Base-by-base conservation (phyloP, 2,888 invertebrate species). In the Lasioglossum lativentre region DNA sequence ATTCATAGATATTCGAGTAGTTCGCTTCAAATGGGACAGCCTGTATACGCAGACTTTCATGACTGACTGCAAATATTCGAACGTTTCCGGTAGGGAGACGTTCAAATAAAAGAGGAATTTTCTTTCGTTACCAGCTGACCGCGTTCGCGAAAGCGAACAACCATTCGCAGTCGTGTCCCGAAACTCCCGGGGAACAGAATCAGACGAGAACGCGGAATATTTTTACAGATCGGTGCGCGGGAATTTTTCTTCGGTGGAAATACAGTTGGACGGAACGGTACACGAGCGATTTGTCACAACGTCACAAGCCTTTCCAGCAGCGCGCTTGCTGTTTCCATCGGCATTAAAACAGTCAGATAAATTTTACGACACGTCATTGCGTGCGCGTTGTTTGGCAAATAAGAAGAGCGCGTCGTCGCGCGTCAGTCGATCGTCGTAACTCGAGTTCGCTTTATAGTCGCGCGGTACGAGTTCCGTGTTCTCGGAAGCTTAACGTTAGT, bases 381-480 rank as follows among this genome's bases (percentile, higher is more conserved):
- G 78, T 56, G 78, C 56, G 45, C 45, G 76, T 68, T 85, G 80
- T 81, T 80, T 75, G 78, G 78, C 75, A 85, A 80, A 86, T 68
- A 82, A 30, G 75, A 86, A 73, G 78, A 78, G 68, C 34, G 80
- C 34, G 85, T 45, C 27, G 85, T 30, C 71, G 75, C n/a, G n/a
- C n/a, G n/a, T n/a, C n/a, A n/a, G n/a, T 80, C 85, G 86, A 85
- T 86, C 75, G 77, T 80, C 86, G 85, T 86, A 85, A 80, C 85
- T 80, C 27, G 77, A 84, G 78, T 56, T 84, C 80, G 52, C 72
- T 85, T 85, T 78, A 85, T 68, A 47, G 85, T 72, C 47, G 27
- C 19, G 75, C 77, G 34, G 34, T 45, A n/a, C 52, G 52, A 45
- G 77, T 42, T 80, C 59, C 77, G 79, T 52, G 1, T 75, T 71